Evolutionary conservation across 2,113 vertebrate genomes (phyloP).

Genomic region (Tringa solitaria): DNA sequence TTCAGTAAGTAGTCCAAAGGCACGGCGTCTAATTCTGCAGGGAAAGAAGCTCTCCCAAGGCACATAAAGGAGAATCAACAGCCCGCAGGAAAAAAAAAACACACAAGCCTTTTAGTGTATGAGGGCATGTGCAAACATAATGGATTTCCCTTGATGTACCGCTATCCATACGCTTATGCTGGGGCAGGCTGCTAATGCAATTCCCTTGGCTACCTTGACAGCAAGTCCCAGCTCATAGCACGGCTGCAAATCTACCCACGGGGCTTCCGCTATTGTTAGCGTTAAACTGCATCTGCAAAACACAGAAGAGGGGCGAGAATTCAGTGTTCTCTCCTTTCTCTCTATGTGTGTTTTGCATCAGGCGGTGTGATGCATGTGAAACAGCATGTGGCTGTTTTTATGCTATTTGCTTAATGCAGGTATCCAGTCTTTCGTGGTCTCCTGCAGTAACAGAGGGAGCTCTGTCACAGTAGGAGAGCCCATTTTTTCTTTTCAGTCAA

Average conservation of each 20-base stretch:
- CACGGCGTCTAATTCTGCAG: background rate
- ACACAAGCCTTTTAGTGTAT: background rate
- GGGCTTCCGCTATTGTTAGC: background rate
- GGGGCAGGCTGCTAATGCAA: background rate
- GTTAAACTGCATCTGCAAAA: background rate
- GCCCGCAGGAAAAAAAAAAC: background rate
- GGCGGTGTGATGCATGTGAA: background rate
- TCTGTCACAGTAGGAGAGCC: background rate
- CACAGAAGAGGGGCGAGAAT: background rate
- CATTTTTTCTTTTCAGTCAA: background rate
- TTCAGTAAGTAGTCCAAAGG: background rate
- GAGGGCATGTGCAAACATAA: constrained; percentile 1
- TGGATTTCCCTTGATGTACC: constrained; percentile 5
- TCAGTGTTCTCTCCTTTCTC: background rate
- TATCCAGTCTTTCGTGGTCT: background rate
- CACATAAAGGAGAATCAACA: background rate
- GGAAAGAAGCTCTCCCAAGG: background rate
- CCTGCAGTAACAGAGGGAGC: background rate
- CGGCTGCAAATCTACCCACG: background rate
- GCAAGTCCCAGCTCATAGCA: background rate
- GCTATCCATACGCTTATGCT: background rate
- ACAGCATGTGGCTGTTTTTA: background rate
- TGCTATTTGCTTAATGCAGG: background rate
- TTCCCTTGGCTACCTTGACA: background rate
- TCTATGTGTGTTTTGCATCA: background rate